Percentiles rank a stretch among this genome's conserved stretches.
phyloP scores from a whole-genome alignment of 2,113 vertebrate species.

The Salvelinus fontinalis region DNA sequence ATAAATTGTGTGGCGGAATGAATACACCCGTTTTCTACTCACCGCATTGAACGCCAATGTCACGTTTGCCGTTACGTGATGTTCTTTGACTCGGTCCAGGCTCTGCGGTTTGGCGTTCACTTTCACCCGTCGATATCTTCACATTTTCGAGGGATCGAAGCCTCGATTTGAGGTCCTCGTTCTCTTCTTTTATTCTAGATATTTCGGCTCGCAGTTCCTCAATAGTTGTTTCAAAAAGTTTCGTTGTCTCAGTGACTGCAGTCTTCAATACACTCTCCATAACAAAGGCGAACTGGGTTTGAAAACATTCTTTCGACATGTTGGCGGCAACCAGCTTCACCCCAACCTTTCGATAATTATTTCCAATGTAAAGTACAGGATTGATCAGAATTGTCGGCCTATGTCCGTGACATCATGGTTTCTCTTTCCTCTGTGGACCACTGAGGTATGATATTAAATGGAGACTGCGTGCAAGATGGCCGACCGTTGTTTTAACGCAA shows the following conservation, averaged over 20 bases:
- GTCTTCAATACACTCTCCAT: constrained; percentile 68
- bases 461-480: no score
- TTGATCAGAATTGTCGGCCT: background rate
- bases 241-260: constrained; percentile 66
- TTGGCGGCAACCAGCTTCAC: background rate
- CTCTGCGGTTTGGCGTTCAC: background rate
- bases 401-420: background rate
- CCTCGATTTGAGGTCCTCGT: constrained; percentile 57
- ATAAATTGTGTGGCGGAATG: no score
- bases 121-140: background rate
- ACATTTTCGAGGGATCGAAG: constrained; percentile 41
- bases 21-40: constrained; percentile 22
- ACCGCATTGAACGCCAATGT: constrained; percentile 72
- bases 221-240: constrained; percentile 71
- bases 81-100: background rate
- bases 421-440: background rate
- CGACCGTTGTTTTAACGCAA: no score
- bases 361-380: background rate
- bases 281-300: constrained; percentile 59
- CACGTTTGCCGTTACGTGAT: constrained; percentile 33
- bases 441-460: no score
- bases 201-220: constrained; percentile 68
- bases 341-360: background rate
- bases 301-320: constrained; percentile 64
- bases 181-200: constrained; percentile 61